phyloP scores from a whole-genome alignment of 35 echinoderm and acorn worm genomes.

The Hemicentrotus pulcherrimus region DNA sequence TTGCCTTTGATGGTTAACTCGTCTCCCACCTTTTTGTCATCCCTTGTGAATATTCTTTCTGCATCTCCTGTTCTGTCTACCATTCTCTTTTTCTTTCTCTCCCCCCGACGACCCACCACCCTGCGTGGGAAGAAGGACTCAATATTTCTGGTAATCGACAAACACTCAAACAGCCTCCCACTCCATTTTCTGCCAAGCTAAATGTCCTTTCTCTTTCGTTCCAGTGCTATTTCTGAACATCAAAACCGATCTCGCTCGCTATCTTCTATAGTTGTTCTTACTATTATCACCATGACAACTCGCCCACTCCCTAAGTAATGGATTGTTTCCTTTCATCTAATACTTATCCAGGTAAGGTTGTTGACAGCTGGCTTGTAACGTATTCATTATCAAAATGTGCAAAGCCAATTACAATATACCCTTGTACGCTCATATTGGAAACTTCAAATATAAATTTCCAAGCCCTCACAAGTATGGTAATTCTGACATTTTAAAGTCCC shows the following conservation, averaged over 20 bases:
- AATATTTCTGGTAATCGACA: background rate
- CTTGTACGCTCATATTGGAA: background rate
- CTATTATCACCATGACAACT: background rate
- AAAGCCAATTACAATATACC: background rate
- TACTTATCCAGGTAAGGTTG: background rate
- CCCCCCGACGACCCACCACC: background rate
- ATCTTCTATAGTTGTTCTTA: background rate
- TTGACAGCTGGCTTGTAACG: background rate
- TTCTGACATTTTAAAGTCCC: background rate
- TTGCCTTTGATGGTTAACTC: too few relatives aligned
- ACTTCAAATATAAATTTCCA: background rate
- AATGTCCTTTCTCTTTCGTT: background rate
- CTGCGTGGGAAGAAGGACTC: background rate
- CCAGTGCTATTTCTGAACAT: background rate
- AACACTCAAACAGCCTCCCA: background rate
- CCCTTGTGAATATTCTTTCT: too few relatives aligned
- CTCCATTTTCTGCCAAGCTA: background rate
- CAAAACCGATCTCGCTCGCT: background rate
- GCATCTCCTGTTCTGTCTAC: too few relatives aligned
- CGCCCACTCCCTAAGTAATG: background rate
- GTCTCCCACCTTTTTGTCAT: too few relatives aligned
- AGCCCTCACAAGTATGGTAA: background rate
- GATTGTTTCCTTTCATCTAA: background rate
- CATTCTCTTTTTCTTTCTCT: background rate
- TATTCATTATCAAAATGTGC: background rate